Conservation (phyloP, 2,888 invertebrate genomes). For the Plagodis dolabraria region DNA sequence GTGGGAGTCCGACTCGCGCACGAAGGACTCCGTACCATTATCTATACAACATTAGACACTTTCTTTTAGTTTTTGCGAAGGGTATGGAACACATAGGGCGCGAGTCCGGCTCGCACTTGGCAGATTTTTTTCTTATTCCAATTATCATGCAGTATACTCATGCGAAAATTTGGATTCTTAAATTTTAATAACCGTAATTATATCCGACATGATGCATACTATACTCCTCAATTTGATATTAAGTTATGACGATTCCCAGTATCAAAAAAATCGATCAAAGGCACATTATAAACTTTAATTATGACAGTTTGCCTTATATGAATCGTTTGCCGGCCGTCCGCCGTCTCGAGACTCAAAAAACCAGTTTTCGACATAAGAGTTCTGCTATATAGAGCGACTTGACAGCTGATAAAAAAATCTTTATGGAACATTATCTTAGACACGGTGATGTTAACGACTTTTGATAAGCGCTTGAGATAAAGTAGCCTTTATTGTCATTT, state of each 20-base stretch:
- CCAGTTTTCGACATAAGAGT: slow-evolving; percentile 61
- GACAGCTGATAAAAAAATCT: slow-evolving; percentile 63
- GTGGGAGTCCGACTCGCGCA: no score
- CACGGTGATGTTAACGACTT: slow-evolving; percentile 54
- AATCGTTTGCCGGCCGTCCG: slow-evolving; percentile 68
- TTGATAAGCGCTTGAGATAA: slow-evolving; percentile 50
- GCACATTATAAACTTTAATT: slow-evolving; percentile 81
- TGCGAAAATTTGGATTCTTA: slow-evolving; percentile 24
- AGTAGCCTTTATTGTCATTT: slow-evolving; percentile 21
- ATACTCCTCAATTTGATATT: slow-evolving; percentile 65
- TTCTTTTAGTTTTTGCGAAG: no score
- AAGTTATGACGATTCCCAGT: slow-evolving; percentile 76
- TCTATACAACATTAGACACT: no score
- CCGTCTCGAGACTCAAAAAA: slow-evolving; percentile 61
- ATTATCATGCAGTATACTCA: neutral
- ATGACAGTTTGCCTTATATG: slow-evolving; percentile 82
- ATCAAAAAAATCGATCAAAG: slow-evolving; percentile 66
- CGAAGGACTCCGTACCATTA: no score
- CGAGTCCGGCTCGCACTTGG: no score
- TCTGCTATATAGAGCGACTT: slow-evolving; percentile 68
- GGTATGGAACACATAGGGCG: no score
- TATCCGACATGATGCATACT: slow-evolving; percentile 52
- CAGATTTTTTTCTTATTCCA: no score
- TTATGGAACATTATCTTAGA: slow-evolving; percentile 63
- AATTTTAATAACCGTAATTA: slow-evolving; percentile 53